Evolutionary conservation across 2,888 invertebrate species (phyloP).

Genomic region (Drosophila putrida): DNA sequence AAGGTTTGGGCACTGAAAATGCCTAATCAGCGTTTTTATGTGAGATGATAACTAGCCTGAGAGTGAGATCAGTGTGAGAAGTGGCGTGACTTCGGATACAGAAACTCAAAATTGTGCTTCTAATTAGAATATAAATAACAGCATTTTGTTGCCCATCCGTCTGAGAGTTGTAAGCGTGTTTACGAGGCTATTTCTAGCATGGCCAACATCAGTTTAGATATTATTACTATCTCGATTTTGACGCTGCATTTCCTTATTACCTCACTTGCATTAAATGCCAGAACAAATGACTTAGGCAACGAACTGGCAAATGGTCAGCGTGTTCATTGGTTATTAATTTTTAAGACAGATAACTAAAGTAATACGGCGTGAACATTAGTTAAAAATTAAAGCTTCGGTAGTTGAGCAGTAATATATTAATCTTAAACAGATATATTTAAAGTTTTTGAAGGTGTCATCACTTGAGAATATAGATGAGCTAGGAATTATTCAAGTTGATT

Average conservation of each 20-base stretch:
- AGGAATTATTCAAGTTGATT: too few relatives aligned
- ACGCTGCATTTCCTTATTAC: constrained; percentile 47
- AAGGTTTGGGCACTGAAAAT: constrained; percentile 44
- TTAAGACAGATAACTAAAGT: not conserved
- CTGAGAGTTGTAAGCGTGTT: constrained; percentile 26
- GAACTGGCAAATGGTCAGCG: constrained; percentile 23
- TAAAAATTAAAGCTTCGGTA: not conserved
- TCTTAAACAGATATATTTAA: not conserved
- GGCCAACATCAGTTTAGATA: constrained; percentile 15
- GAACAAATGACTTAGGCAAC: constrained; percentile 50
- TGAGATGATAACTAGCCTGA: constrained; percentile 49
- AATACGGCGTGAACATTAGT: too few relatives aligned
- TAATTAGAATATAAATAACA: constrained; percentile 80
- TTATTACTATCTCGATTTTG: constrained; percentile 29
- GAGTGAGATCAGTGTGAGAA: constrained; percentile 46
- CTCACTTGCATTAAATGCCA: constrained; percentile 4
- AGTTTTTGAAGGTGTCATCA: too few relatives aligned
- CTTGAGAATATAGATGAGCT: too few relatives aligned
- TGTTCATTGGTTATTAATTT: constrained; percentile 18
- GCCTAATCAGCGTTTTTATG: constrained; percentile 71
- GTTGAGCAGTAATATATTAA: not conserved
- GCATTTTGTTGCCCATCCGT: constrained; percentile 48
- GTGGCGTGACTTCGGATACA: constrained; percentile 63
- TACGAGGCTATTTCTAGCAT: constrained; percentile 16
- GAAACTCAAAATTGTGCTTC: constrained; percentile 23